A percentile compares a stretch with the other conserved stretches of the same genome.
phyloP scores from a whole-genome alignment of 2,797 vertebrate genomes.

The Chrosomus eos region DNA sequence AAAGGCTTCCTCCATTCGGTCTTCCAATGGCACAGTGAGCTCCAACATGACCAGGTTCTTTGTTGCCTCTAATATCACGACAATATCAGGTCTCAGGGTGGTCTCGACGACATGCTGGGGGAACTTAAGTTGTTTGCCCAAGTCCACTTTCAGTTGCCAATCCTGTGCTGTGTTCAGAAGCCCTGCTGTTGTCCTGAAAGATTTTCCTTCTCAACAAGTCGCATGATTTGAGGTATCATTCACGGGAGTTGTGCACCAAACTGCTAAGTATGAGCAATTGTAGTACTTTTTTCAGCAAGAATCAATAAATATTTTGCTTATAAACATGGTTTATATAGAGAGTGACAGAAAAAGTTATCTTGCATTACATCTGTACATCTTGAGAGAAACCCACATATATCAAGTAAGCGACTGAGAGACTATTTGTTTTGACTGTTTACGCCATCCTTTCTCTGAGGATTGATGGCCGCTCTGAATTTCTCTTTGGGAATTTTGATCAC shows the following conservation, averaged over 20 bases:
- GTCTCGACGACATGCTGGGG: too few relatives aligned
- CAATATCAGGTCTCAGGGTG: too few relatives aligned
- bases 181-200: too few relatives aligned
- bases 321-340: neutral
- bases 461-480: slow-evolving; percentile 29
- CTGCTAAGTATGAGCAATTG: slow-evolving; percentile 3
- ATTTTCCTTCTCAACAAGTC: too few relatives aligned
- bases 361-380: slow-evolving; percentile 31
- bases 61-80: too few relatives aligned
- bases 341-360: slow-evolving; percentile 5
- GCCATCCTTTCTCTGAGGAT: slow-evolving; percentile 25
- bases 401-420: slow-evolving; percentile 18
- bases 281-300: neutral
- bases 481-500: slow-evolving; percentile 24
- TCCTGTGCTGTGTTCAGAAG: too few relatives aligned
- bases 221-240: neutral
- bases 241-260: neutral
- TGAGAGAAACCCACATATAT: slow-evolving; percentile 12
- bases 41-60: too few relatives aligned
- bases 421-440: slow-evolving; percentile 37
- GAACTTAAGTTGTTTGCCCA: too few relatives aligned
- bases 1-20: too few relatives aligned
- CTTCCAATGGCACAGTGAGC: too few relatives aligned
- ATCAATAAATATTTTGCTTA: slow-evolving; percentile 6
- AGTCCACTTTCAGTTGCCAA: too few relatives aligned